Conservation (phyloP, 2,888 invertebrate genomes). For the Chrysolina haemoptera region DNA sequence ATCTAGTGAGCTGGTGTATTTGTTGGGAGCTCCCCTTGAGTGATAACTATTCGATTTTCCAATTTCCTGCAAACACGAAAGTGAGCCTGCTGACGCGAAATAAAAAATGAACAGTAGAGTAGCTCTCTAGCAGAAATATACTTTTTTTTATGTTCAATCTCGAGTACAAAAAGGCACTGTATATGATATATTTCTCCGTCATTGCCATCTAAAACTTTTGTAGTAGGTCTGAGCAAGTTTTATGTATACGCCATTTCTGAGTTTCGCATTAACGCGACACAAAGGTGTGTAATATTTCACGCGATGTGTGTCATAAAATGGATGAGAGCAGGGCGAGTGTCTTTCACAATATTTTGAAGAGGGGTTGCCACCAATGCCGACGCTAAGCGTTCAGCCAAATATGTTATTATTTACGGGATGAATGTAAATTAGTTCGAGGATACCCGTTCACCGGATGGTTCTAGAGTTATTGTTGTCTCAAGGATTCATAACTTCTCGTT, state of each 20-base stretch:
- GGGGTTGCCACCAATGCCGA: constrained; percentile 23
- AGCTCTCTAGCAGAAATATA: constrained; percentile 37
- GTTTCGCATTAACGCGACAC: constrained; percentile 51
- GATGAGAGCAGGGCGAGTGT: constrained; percentile 45
- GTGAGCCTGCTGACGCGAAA: constrained; percentile 34
- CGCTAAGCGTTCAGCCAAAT: constrained; percentile 29
- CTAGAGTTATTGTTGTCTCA: background rate
- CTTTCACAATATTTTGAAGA: constrained; percentile 37
- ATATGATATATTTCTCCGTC: constrained; percentile 42
- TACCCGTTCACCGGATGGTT: background rate
- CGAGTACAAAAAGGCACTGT: constrained; percentile 44
- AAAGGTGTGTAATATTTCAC: constrained; percentile 53
- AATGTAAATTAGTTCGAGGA: constrained; percentile 34
- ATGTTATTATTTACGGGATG: constrained; percentile 26
- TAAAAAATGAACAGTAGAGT: constrained; percentile 38
- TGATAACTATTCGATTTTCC: background rate
- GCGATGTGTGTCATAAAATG: constrained; percentile 49
- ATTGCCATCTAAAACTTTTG: constrained; percentile 48
- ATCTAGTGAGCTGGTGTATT: too few relatives aligned
- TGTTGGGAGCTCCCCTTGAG: too few relatives aligned
- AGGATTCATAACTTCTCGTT: constrained; percentile 1
- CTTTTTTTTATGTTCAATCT: constrained; percentile 43
- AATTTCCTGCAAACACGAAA: constrained; percentile 36
- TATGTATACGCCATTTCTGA: constrained; percentile 50
- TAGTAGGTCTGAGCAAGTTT: constrained; percentile 50